phyloP scores from a whole-genome alignment of 2,888 invertebrate species.

The Papilio demoleus region DNA sequence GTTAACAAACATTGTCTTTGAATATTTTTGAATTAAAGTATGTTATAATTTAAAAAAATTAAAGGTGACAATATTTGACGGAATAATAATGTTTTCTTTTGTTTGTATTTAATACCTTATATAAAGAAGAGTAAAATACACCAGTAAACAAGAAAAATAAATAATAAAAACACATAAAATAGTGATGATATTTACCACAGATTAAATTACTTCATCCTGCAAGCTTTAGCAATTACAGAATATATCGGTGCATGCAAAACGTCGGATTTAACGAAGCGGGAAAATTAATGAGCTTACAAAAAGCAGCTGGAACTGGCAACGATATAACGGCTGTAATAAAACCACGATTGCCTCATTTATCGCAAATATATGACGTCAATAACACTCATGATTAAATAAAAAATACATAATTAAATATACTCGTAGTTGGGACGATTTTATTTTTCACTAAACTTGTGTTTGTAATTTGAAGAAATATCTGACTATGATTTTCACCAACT shows the following conservation, averaged over 20 bases:
- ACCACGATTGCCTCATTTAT: conserved; percentile 4
- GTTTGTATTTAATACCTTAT: too few species aligned
- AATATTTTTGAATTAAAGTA: too few species aligned
- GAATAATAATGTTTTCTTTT: too few species aligned
- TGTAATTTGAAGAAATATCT: too few species aligned
- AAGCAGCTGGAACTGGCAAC: conserved; percentile 6
- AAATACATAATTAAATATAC: too few species aligned
- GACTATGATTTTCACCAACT: too few species aligned
- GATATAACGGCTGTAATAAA: conserved; percentile 16
- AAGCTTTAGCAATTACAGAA: background rate
- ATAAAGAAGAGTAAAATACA: too few species aligned
- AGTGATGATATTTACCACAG: background rate
- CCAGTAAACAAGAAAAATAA: background rate
- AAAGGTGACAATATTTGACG: too few species aligned
- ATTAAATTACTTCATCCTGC: background rate
- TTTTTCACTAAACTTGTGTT: too few species aligned
- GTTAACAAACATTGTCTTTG: too few species aligned
- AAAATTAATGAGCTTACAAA: conserved; percentile 7
- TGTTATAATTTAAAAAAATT: too few species aligned
- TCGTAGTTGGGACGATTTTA: too few species aligned
- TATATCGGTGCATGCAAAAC: background rate
- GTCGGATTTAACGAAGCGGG: conserved; percentile 1
- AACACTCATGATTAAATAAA: background rate
- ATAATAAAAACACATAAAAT: background rate
- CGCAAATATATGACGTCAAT: conserved; percentile 8